A percentile compares a stretch with the other conserved stretches of the same genome.
Conservation (phyloP, 1,140 invertebrate species). For the Tribolium castaneum region DNA sequence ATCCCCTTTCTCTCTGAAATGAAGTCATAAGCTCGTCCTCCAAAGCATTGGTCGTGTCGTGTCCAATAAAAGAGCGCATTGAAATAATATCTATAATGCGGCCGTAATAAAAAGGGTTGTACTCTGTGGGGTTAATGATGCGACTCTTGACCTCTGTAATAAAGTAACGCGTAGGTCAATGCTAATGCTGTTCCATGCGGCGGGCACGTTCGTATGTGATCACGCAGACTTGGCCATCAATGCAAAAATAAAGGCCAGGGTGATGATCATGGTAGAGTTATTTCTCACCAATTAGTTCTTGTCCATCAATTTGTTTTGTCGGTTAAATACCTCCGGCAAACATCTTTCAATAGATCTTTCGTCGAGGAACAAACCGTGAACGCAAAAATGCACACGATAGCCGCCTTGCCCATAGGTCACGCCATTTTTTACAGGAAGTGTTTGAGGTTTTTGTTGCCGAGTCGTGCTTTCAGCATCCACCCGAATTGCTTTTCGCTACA, state of each 20-base stretch:
- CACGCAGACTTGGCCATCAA: constrained; percentile 1
- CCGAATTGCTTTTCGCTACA: not conserved
- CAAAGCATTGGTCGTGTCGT: not conserved
- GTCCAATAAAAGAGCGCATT: constrained; percentile 10
- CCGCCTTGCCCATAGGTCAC: not conserved
- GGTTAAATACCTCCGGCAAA: not conserved
- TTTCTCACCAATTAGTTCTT: constrained; percentile 29
- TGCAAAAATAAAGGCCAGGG: constrained; percentile 24
- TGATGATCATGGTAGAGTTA: constrained; percentile 18
- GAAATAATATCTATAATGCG: constrained; percentile 32
- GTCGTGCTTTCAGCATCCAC: not conserved
- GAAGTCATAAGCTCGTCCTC: not conserved
- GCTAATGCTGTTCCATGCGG: constrained; percentile 23
- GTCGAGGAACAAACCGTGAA: not conserved
- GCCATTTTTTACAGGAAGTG: not conserved
- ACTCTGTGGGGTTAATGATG: constrained; percentile 20
- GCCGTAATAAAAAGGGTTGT: constrained; percentile 30
- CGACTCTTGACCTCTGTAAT: constrained; percentile 20
- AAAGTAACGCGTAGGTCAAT: constrained; percentile 35
- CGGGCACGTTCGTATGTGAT: constrained; percentile 28
- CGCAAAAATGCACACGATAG: not conserved
- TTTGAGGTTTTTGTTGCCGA: not conserved
- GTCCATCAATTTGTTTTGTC: constrained; percentile 32
- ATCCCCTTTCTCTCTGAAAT: not conserved
- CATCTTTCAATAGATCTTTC: not conserved